Conservation (phyloP, 2,797 vertebrate species). For the Falco naumanni region DNA sequence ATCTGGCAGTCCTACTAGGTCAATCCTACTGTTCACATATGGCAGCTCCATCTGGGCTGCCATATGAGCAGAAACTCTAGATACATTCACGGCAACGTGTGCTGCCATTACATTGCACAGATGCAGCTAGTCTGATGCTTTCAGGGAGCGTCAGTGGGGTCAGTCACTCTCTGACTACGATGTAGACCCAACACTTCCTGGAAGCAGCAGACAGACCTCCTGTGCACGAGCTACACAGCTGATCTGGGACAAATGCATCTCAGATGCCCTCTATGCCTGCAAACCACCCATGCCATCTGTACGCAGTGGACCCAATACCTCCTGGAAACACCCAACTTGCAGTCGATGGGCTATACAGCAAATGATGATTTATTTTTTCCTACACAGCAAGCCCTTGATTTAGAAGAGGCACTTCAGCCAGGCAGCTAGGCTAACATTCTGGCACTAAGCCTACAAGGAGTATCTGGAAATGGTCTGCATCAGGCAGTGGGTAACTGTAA, state of each 20-base stretch:
- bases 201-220: not conserved
- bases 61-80: not conserved
- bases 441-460: not conserved
- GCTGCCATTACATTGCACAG: not conserved
- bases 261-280: not conserved
- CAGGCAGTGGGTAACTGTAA: not conserved
- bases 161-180: rapidly evolving
- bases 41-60: constrained; percentile 28
- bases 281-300: rapidly evolving
- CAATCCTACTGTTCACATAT: not conserved
- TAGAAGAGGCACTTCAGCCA: not conserved
- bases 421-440: not conserved
- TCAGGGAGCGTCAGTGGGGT: not conserved
- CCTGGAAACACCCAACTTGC: not conserved
- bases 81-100: not conserved
- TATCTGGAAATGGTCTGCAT: not conserved
- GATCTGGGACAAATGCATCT: not conserved
- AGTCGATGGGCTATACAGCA: not conserved
- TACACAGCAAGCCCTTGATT: not conserved
- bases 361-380: too few relatives aligned
- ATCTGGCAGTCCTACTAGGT: not conserved
- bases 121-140: not conserved
- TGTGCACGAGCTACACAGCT: not conserved
- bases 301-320: rapidly evolving
- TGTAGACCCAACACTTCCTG: not conserved